Evolutionary conservation across 1,140 invertebrate genomes (phyloP), one percentile per base, ranked within the genome.

Genomic region (Macrobrachium nipponense): DNA sequence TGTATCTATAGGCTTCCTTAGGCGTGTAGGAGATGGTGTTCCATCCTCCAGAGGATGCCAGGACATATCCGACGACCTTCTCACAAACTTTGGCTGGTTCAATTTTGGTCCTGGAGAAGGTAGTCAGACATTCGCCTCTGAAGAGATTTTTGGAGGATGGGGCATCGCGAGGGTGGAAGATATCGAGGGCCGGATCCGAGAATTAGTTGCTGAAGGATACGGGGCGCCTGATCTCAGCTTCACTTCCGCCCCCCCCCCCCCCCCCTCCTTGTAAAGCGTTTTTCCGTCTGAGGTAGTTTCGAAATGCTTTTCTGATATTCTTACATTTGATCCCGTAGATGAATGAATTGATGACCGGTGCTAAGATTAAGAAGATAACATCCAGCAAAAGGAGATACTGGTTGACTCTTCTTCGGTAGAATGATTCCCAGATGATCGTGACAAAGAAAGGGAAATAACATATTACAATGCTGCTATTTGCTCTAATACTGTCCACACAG

Each of bases 231-330:
- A 61, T 90, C 80, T 90, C 95, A 90, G 94, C 87, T 95, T 94
- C 61, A 96, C 92, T 90, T 96, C 95, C 88, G 94, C 95, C 90
- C n/a, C n/a, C n/a, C n/a, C n/a, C n/a, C n/a, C n/a, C n/a, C n/a
- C n/a, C n/a, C n/a, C n/a, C n/a, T n/a, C n/a, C 90, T 95, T 95
- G 1, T 94, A 95, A 90, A 95, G 93, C 91, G 95, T 93, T 91
- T 96, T 95, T n/a, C n/a, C 95, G n/a, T n/a, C 95, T 92, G 93
- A 94, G 94, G 90, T 96, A 96, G 89, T 96, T 96, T 88, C 95
- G 93, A 82, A 96, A 94, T 58, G 95, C 94, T 90, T 95, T 94
- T 87, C 94, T 92, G 14, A 91, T 70, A 23, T 91, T 93, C 91
- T 94, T 94, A 90, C 94, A 95, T 90, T 95, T 95, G 68, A 96